Base-by-base conservation (phyloP, 2,888 invertebrate species). In the Troides helena region DNA sequence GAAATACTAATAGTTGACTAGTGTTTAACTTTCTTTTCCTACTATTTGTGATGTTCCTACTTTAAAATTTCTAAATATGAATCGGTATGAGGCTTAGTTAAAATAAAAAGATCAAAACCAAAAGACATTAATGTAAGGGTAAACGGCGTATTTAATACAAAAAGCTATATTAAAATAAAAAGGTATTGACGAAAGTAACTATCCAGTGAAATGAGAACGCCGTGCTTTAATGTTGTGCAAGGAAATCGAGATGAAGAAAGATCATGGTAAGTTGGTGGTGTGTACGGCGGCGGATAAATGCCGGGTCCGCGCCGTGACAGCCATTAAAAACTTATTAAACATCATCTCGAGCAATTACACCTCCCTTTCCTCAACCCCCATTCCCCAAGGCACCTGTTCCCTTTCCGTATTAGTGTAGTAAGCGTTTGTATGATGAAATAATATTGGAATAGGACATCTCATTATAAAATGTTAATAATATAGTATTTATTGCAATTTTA, bases 301-400 rank as follows among this genome's bases (percentile, higher is more conserved):
- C 74, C 82, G 81, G 84, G 83, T 81, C 81, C 84, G 82, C 82
- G 79, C 81, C 88, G 87, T 86, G 85, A 88, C 86, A 86, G 93
- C 94, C 93, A 94, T 94, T 94, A 94, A 94, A 94, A 94, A 94
- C 93, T 94, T 94, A 94, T 94, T 94, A 94, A 94, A 94, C 94
- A 94, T 94, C 93, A 94, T 94, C 94, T 93, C 94, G 88, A 87
- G 91, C 94, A 94, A 94, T 94, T 94, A 94, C 93, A 86, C 84
- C 85, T 86, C 85, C 79, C 69, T 69, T 73, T 71, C 74, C 74
- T 70, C 73, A n/a, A 53, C 67, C 70, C 72, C 72, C 76, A 73
- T 73, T 74, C 74, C 73, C 74, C 57, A 63, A 69, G 70, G 69
- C 69, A 72, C 62, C 68, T 63, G 58, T 66, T 66, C 62, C 66